Evolutionary conservation across 2,797 vertebrate genomes (phyloP).

Genomic region (Aeoliscus strigatus): DNA sequence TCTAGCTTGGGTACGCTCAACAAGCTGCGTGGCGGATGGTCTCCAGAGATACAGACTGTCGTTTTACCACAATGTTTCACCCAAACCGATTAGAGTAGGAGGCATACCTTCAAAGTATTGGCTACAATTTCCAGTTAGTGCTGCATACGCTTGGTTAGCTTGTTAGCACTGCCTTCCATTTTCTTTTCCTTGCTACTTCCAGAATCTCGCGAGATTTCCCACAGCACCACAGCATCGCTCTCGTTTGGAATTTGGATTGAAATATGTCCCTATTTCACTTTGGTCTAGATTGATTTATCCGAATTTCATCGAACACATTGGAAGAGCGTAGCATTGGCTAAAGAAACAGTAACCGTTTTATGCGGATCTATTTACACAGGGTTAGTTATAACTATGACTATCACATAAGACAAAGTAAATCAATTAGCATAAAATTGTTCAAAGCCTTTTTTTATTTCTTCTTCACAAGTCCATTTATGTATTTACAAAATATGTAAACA

Average conservation of each 20-base stretch:
- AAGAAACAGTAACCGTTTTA: too few species aligned
- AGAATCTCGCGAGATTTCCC: slow-evolving; percentile 46
- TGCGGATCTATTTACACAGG: too few species aligned
- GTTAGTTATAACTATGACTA: too few species aligned
- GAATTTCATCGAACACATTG: too few species aligned
- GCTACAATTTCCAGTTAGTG: slow-evolving; percentile 31
- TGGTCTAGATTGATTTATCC: too few species aligned
- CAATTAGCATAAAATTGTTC: slow-evolving; percentile 9
- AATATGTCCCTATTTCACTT: too few species aligned
- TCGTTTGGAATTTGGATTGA: too few species aligned
- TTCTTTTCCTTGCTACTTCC: slow-evolving; percentile 30
- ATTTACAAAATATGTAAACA: slow-evolving; percentile 81
- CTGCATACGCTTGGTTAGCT: slow-evolving; percentile 24
- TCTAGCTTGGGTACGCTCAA: background rate
- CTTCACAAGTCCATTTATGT: slow-evolving; percentile 68
- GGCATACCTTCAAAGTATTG: slow-evolving; percentile 46
- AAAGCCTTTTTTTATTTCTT: slow-evolving; percentile 54
- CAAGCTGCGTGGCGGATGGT: background rate
- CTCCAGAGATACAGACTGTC: background rate
- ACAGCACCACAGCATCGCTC: too few species aligned
- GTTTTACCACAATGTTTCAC: background rate
- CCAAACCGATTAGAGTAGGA: background rate
- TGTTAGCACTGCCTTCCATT: slow-evolving; percentile 54
- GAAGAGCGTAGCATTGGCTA: too few species aligned
- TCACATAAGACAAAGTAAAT: slow-evolving; percentile 1